Conservation (phyloP, 2,113 vertebrate species). For the Tringa solitaria region DNA sequence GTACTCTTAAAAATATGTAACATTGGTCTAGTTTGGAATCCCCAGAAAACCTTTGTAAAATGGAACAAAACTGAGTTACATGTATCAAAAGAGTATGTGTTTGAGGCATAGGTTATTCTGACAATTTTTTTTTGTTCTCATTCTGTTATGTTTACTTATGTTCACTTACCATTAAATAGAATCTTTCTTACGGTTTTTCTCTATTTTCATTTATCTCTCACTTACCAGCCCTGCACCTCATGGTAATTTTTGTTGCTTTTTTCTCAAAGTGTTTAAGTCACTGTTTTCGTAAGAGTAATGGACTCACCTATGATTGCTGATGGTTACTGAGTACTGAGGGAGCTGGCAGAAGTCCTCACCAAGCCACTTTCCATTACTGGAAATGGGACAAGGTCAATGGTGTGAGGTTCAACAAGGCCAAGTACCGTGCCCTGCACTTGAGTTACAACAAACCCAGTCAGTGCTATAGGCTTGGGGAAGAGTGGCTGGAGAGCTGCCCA, state of each 20-base stretch:
- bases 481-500: background rate
- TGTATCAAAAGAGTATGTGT: background rate
- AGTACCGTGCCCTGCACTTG: background rate
- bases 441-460: background rate
- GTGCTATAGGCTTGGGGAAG: background rate
- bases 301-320: background rate
- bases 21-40: background rate
- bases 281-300: background rate
- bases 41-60: background rate
- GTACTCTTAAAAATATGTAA: background rate
- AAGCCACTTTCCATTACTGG: background rate
- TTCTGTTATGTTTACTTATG: background rate
- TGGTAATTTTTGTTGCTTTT: background rate
- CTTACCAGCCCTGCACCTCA: background rate
- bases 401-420: background rate
- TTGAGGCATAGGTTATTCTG: background rate
- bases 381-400: accelerated
- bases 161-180: background rate
- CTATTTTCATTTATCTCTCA: background rate
- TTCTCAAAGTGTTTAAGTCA: background rate
- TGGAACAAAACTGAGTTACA: background rate
- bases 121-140: background rate
- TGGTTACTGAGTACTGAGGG: background rate
- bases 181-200: background rate
- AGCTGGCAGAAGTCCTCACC: background rate